A percentile compares a stretch with the other conserved stretches of the same genome.
These are phyloP conservation scores for Cryptocheilus praepositus DNA, from an alignment of 2,888 invertebrate genomes.

Conservation along the genomic window DNA sequence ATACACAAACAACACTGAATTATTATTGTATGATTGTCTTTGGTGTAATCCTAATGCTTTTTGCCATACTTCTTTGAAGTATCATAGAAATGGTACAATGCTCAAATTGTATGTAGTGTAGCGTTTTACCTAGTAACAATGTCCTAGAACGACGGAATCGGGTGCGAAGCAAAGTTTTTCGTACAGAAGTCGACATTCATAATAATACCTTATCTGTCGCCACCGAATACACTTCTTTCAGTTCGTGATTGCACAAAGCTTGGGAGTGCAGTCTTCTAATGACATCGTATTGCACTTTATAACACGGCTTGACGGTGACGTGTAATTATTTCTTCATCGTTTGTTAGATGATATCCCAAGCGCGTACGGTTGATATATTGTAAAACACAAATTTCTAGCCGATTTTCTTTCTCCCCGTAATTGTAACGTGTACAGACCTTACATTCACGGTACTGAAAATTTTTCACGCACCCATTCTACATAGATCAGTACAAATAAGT, in stretches of 20 bases:
- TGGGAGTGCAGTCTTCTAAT: no score
- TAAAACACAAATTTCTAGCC: no score
- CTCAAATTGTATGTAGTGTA: conserved; percentile 60
- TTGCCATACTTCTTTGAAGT: conserved; percentile 58
- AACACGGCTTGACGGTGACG: no score
- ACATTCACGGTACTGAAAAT: conserved; percentile 23
- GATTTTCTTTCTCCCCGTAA: no score
- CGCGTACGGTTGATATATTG: no score
- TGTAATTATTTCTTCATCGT: no score
- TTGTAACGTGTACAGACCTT: not conserved
- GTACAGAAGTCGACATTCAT: conserved; percentile 24
- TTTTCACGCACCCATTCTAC: conserved; percentile 50
- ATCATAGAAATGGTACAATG: conserved; percentile 56
- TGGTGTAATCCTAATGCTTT: conserved; percentile 53
- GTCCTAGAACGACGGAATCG: conserved; percentile 50
- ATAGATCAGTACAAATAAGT: conserved; percentile 64
- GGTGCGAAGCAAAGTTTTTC: conserved; percentile 46
- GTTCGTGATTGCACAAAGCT: no score
- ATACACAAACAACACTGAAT: conserved; percentile 26
- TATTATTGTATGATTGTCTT: conserved; percentile 17
- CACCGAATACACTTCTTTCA: no score
- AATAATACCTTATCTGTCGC: not conserved
- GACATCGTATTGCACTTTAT: no score
- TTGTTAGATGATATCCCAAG: no score
- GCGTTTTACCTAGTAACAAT: conserved; percentile 52